Evolutionary conservation across 2,888 invertebrate species (phyloP), one percentile per base, ranked within the genome.

Genomic region (Frankliniella fusca): DNA sequence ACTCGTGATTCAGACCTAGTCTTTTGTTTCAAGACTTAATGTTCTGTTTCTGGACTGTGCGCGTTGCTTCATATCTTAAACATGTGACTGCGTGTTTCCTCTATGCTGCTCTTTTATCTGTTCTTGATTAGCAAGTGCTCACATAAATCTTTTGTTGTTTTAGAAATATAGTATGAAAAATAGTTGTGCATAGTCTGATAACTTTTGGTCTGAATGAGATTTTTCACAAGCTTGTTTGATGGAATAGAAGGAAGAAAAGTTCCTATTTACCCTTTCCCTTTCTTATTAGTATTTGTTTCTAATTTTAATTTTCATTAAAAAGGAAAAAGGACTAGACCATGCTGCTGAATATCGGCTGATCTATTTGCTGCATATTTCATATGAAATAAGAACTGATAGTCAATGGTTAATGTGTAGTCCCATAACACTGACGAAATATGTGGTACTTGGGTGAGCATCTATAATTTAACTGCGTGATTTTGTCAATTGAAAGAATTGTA

Each of bases 21-120:
- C 70, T 76, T 76, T 76, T 76, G 70, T 76, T 76, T 76, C 27
- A 27, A 76, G 70, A 76, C 70, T 76, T 76, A 76, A 76, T 27
- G 70, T 27, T 27, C 70, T 76, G 27, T 76, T 23, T 76, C 70
- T 27, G 70, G 70, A 27, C 70, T 76, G 70, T 23, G 70, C 23
- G 70, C 70, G 27, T 76, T 76, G 70, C 70, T 76, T 76, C 70
- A 27, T 76, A 76, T 76, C 11, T 76, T 76, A 76, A 27, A 27
- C 70, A 76, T 76, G 70, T 76, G 70, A 76, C 27, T 76, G 70
- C 27, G 70, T 76, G 70, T 76, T 76, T 76, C 12, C 70, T 76
- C 11, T 76, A 12, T 76, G 70, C 70, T 76, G 70, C 70, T 76
- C 70, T 12, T 76, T 27, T 61, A 76, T n/a, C 27, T 70, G 23